Percentiles rank a stretch among this genome's conserved stretches.
Conservation (phyloP, 1,140 invertebrate genomes). For the Epicauta chinensis region DNA sequence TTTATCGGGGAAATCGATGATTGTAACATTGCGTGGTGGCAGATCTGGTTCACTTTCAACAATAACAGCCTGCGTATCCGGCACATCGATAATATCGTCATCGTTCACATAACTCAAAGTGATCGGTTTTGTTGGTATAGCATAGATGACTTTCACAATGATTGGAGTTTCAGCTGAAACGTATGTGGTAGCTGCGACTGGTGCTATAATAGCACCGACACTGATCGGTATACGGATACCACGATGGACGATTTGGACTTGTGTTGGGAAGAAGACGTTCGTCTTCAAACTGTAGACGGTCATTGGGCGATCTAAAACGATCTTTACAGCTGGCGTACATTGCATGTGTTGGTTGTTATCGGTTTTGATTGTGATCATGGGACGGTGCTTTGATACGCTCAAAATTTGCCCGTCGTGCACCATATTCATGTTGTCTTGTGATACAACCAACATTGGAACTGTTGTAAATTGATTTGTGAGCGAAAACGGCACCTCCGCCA, state of each 20-base stretch:
- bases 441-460: constrained; percentile 31
- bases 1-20: constrained; percentile 30
- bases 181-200: constrained; percentile 25
- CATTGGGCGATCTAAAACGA: constrained; percentile 33
- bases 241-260: constrained; percentile 32
- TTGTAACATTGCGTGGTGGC: constrained; percentile 32
- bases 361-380: constrained; percentile 29
- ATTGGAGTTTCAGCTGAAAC: constrained; percentile 31
- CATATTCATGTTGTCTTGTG: constrained; percentile 29
- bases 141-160: constrained; percentile 32
- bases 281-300: constrained; percentile 28
- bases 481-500: constrained; percentile 31
- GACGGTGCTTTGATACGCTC: constrained; percentile 25
- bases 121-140: constrained; percentile 35
- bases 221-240: constrained; percentile 29
- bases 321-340: constrained; percentile 35
- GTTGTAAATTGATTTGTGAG: constrained; percentile 32
- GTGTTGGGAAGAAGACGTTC: constrained; percentile 33
- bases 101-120: constrained; percentile 30
- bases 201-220: constrained; percentile 37
- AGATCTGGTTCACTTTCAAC: constrained; percentile 23
- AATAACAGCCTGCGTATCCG: constrained; percentile 27
- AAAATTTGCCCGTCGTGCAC: constrained; percentile 28
- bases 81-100: constrained; percentile 24
- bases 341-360: constrained; percentile 24